Evolutionary conservation across 1,140 invertebrate species (phyloP), one percentile per base, ranked within the genome.

Genomic region (Drosophila bifasciata): DNA sequence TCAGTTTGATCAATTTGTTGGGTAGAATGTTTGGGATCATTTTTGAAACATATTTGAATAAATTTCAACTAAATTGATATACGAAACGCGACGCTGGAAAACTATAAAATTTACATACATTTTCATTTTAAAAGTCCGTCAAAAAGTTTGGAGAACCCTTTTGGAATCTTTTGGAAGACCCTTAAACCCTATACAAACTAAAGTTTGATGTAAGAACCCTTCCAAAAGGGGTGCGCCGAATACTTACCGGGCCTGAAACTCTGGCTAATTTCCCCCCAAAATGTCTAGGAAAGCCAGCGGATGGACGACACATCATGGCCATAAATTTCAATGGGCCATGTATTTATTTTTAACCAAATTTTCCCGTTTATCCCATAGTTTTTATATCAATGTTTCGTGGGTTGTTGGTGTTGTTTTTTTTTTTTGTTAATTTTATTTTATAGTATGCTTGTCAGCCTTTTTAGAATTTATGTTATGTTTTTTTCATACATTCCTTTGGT

Each of bases 401-500:
- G 59, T 76, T 72, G 66, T 40, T 62, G 25, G 59, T 25, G 52
- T 45, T 63, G 40, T 64, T 41, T 53, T 41, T 50, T 57, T 25
- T 17, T 79, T 62, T 76, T 59, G n/a, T n/a, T n/a, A n/a, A n/a
- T 21, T 21, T 2, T 21, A 21, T 80, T 84, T 69, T 79, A 67
- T 84, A 68, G 61, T 72, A 72, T 88, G 84, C 79, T 88, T 88
- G 83, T 83, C 83, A 86, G 83, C 59, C 67, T 72, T 78, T 51
- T 88, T 66, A 84, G 67, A 88, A 88, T 88, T 89, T 88, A 88
- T 88, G 83, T 83, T 88, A 80, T 88, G 84, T 79, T 89, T 88
- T 88, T 89, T 89, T 36, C 75, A 88, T 89, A 88, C 78, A 88
- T 88, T 88, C 83, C 66, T 88, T 50, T 72, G 79, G 73, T 88